phyloP scores from a whole-genome alignment of 2,888 invertebrate species.

The Caradrina clavipalpis region DNA sequence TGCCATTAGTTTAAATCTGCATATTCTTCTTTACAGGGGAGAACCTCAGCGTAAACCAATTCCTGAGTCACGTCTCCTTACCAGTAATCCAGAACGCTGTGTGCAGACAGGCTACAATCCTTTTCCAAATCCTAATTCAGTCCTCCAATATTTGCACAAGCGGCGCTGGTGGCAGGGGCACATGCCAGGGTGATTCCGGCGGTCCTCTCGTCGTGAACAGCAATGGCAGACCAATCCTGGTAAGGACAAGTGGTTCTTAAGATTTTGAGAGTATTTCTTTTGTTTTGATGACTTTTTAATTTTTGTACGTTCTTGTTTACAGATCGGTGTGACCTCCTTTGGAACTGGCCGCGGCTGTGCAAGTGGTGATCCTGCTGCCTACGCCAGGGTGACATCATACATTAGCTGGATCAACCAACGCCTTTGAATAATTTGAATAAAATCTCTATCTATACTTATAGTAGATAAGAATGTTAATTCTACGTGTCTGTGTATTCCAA shows the following conservation, averaged over 20 bases:
- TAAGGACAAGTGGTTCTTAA: slow-evolving; percentile 31
- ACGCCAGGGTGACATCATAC: slow-evolving; percentile 70
- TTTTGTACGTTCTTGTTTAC: background rate
- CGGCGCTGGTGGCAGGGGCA: slow-evolving; percentile 66
- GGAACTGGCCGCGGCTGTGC: slow-evolving; percentile 66
- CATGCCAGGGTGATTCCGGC: slow-evolving; percentile 81
- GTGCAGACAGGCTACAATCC: slow-evolving; percentile 28
- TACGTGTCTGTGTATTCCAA: too few species aligned
- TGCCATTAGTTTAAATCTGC: background rate
- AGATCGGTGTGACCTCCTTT: slow-evolving; percentile 76
- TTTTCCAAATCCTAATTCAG: slow-evolving; percentile 31
- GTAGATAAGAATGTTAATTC: too few species aligned
- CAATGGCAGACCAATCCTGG: slow-evolving; percentile 67
- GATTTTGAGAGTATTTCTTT: background rate
- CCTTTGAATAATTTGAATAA: slow-evolving; percentile 17
- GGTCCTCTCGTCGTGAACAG: slow-evolving; percentile 74
- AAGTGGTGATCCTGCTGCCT: slow-evolving; percentile 66
- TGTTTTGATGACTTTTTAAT: background rate
- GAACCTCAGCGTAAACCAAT: slow-evolving; percentile 24
- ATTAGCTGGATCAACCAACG: slow-evolving; percentile 56
- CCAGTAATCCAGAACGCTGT: slow-evolving; percentile 32
- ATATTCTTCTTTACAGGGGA: slow-evolving; percentile 5
- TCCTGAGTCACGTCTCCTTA: slow-evolving; percentile 30
- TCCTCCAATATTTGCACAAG: slow-evolving; percentile 74
- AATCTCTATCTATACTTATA: background rate